phyloP scores from a whole-genome alignment of 2,888 invertebrate genomes.

The Diabrotica balteata region DNA sequence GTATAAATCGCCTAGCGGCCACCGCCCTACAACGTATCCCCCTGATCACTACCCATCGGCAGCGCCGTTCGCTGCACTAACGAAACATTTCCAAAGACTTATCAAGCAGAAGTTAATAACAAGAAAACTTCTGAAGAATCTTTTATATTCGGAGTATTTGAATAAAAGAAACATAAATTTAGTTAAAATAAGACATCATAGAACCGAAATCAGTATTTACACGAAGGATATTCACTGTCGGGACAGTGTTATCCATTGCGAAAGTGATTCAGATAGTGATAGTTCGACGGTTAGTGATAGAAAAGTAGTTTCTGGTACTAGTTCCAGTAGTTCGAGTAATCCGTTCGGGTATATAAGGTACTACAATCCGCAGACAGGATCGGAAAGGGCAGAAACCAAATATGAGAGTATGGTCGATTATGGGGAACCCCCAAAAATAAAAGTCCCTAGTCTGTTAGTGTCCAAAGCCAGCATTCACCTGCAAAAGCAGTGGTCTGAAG shows the following conservation, averaged over 20 bases:
- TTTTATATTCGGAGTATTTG: slow-evolving; percentile 72
- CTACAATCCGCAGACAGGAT: slow-evolving; percentile 64
- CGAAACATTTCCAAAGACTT: slow-evolving; percentile 77
- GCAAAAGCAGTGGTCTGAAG: slow-evolving; percentile 59
- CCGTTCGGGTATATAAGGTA: slow-evolving; percentile 74
- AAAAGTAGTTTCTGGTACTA: slow-evolving; percentile 68
- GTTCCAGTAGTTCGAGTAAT: slow-evolving; percentile 67
- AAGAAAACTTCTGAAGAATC: slow-evolving; percentile 74
- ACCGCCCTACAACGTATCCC: slow-evolving; percentile 68
- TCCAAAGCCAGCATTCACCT: slow-evolving; percentile 61
- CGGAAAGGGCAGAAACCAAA: slow-evolving; percentile 54
- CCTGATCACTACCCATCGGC: slow-evolving; percentile 78
- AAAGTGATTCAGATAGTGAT: slow-evolving; percentile 61
- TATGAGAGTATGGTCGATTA: slow-evolving; percentile 64
- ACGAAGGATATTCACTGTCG: slow-evolving; percentile 51
- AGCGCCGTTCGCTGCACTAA: slow-evolving; percentile 79
- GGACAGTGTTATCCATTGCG: slow-evolving; percentile 55
- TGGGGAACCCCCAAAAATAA: slow-evolving; percentile 45
- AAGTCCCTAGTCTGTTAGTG: slow-evolving; percentile 51
- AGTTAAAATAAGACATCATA: slow-evolving; percentile 65
- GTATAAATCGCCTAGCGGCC: slow-evolving; percentile 54
- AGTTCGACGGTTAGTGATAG: slow-evolving; percentile 57
- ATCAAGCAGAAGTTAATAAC: slow-evolving; percentile 77
- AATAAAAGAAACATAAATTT: slow-evolving; percentile 64
- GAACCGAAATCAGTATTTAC: slow-evolving; percentile 60